Base-by-base conservation (phyloP, 2,113 vertebrate genomes). In the Plestiodon gilberti region DNA sequence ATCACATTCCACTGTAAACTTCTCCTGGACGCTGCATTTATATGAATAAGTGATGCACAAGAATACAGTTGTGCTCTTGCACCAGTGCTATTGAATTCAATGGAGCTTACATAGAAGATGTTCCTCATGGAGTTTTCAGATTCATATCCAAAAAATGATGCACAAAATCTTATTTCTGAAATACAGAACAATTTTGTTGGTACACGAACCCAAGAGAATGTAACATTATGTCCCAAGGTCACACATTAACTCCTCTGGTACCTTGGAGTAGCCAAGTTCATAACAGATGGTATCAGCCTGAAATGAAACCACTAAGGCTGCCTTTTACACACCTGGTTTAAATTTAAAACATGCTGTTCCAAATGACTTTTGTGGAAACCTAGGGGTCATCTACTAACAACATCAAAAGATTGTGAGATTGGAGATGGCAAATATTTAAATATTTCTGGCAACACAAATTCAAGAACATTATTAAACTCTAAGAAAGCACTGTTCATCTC, bases 281-380 rank as follows among this genome's bases (percentile, higher is more conserved):
- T 61, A 80, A 84, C 93, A 90, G 81, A 90, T 89, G 91, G 90
- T 55, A 77, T 90, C 87, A 89, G 48, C n/a, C 9, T 7, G 85
- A 25, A 69, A 80, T 61, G 9, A 57, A 87, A 43, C 83, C 30
- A 79, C 62, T 62, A 57, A 4, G 38, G 20, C 67, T 85, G 20
- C 8, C 28, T 92, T 52, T 25, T 82, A 76, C 87, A 94, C 61
- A 75, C 82, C 82, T 93, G 89, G 59, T 93, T 94, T 92, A 64
- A 89, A 92, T 95, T 94, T 91, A 81, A 20, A 4, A 0, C 88
- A 43, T 38, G 15, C 30, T 86, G 77, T 82, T 88, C 90, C 38
- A 90, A 67, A 91, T 82, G 62, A 22, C 6, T 35, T 28, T 81
- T 0, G 0, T 77, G 78, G 59, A 83, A 86, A 4, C 9, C 18